Evolutionary conservation across 2,113 vertebrate species (phyloP), one percentile per base, ranked within the genome.

Genomic region (Bettongia penicillata): DNA sequence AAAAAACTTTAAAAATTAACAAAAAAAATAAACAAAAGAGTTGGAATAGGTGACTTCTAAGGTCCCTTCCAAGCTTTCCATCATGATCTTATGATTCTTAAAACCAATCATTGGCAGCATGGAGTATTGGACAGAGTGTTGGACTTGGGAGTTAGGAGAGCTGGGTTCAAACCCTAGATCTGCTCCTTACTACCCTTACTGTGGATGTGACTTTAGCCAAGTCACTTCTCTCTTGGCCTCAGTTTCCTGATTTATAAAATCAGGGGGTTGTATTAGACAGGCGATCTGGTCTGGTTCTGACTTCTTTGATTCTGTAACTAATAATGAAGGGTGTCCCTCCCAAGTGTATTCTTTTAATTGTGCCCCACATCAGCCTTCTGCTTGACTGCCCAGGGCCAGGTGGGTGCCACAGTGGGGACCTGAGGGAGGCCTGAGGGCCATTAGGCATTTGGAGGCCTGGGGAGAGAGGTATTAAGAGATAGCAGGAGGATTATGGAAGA

Each of bases 381-480:
- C n/a, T 84, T 84, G 68, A 84, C 37, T 84, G 68, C n/a, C 37
- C 5, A 22, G 68, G 68, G 68, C 68, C n/a, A 84, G 68, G n/a
- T 84, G 68, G 68, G 68, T 43, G n/a, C 68, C n/a, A 43, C 37
- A 43, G 37, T 84, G 37, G 68, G 68, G 68, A 23, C n/a, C 43
- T 84, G 68, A 84, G 68, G n/a, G 68, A 84, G 68, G 68, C 68
- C 68, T 84, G 68, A 84, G 68, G n/a, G 68, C n/a, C 68, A 84
- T 84, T 84, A 22, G 68, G 68, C 68, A 22, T 43, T 84, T 84
- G 68, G 68, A 43, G 68, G 68, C 68, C 68, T 84, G 68, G 68
- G 68, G 68, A 84, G 68, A 84, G 68, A 84, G 68, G 68, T 84
- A 84, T 84, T 84, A 84, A 84, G 68, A 84, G 68, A 84, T 84